Conservation (phyloP, 2,113 vertebrate genomes). For the Oplegnathus fasciatus region DNA sequence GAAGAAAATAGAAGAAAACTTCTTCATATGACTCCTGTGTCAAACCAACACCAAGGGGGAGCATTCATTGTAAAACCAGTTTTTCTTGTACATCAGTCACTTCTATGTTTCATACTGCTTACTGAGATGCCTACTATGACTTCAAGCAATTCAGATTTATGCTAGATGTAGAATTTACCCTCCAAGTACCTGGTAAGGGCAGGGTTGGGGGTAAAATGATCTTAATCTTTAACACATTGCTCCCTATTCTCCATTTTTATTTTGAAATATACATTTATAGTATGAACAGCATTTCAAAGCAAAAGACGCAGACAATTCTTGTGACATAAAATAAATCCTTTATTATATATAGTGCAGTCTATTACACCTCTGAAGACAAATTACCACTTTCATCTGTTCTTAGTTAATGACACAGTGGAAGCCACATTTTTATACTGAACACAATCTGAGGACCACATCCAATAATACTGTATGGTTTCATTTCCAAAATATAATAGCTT, state of each 20-base stretch:
- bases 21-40: not conserved
- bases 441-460: slow-evolving; percentile 43
- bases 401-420: slow-evolving; percentile 26
- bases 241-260: not conserved
- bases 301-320: slow-evolving; percentile 18
- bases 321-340: slow-evolving; percentile 75
- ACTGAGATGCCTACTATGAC: not conserved
- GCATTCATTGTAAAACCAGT: not conserved
- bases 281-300: slow-evolving; percentile 6
- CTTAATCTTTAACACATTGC: not conserved
- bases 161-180: not conserved
- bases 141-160: not conserved
- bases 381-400: not conserved
- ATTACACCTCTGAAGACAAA: slow-evolving; percentile 40
- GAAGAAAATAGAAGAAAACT: not conserved
- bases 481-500: slow-evolving; percentile 47
- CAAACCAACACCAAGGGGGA: not conserved
- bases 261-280: not conserved
- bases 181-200: not conserved
- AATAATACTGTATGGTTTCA: slow-evolving; percentile 31
- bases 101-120: not conserved
- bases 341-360: slow-evolving; percentile 63
- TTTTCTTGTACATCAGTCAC: not conserved
- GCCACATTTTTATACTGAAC: slow-evolving; percentile 30
- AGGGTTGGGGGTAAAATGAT: not conserved